phyloP scores from a whole-genome alignment of 2,888 invertebrate species.

The Sinhomidia bicolor region DNA sequence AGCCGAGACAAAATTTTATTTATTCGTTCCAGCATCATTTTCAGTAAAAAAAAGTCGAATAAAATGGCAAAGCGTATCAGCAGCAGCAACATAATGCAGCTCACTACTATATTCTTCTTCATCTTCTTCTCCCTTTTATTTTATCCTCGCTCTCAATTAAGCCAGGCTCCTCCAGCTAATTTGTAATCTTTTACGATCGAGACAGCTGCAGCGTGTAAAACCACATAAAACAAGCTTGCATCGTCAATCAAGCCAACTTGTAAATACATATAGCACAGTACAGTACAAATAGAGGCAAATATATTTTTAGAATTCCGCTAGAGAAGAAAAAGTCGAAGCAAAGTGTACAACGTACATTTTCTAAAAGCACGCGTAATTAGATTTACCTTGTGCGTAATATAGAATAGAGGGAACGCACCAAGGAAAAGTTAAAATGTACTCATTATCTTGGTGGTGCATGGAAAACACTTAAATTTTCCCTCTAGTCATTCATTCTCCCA shows the following conservation, averaged over 20 bases:
- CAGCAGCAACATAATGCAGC: not conserved
- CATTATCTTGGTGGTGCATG: conserved; percentile 29
- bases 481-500: too few relatives aligned
- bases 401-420: not conserved
- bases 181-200: conserved; percentile 64
- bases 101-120: not conserved
- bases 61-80: not conserved
- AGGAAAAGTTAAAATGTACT: conserved; percentile 16
- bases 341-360: not conserved
- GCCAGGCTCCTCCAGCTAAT: conserved; percentile 62
- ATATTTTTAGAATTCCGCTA: conserved; percentile 2
- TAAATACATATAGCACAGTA: not conserved
- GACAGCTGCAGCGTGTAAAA: conserved; percentile 67
- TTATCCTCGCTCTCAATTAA: conserved; percentile 64
- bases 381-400: not conserved
- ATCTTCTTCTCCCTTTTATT: not conserved
- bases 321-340: not conserved
- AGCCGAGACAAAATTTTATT: conserved; percentile 22
- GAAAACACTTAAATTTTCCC: not conserved
- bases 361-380: conserved; percentile 26
- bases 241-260: not conserved
- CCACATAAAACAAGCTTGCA: conserved; percentile 59
- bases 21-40: not conserved
- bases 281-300: too few relatives aligned
- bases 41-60: conserved; percentile 28